phyloP scores from a whole-genome alignment of 1,140 invertebrate genomes.

The Philopotamus ludificatus region DNA sequence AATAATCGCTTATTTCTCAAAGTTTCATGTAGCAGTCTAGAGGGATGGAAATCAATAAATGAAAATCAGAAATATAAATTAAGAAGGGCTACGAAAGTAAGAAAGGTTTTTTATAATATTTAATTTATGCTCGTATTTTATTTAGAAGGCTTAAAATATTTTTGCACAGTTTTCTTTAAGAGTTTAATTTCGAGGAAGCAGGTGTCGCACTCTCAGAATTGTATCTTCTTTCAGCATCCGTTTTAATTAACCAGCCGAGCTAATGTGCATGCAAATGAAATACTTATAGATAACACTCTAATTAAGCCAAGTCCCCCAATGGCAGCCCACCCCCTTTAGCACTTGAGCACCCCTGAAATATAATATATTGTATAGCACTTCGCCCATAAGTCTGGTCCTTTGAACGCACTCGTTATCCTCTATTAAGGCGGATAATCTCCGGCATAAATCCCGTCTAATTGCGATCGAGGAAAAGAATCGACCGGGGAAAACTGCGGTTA shows the following conservation, averaged over 20 bases:
- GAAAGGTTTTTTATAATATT: not conserved
- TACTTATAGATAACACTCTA: constrained; percentile 28
- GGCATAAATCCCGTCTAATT: constrained; percentile 14
- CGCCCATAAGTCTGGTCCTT: constrained; percentile 13
- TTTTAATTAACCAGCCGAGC: constrained; percentile 18
- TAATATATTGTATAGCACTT: constrained; percentile 1
- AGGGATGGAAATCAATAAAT: not conserved
- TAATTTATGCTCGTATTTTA: no score
- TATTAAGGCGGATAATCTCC: constrained; percentile 11
- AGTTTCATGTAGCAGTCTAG: not conserved
- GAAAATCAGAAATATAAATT: not conserved
- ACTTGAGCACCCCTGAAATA: not conserved
- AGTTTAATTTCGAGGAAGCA: no score
- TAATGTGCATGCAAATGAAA: constrained; percentile 28
- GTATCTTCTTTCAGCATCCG: not conserved
- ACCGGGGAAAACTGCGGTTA: not conserved
- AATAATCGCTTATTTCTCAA: no score
- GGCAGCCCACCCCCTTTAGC: not conserved
- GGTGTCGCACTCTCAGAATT: constrained; percentile 2
- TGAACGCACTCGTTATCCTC: constrained; percentile 19
- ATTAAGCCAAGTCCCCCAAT: constrained; percentile 6
- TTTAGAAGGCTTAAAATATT: no score
- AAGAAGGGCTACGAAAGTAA: not conserved
- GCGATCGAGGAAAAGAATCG: constrained; percentile 6
- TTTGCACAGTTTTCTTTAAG: no score